Evolutionary conservation across 92 coral and sea anemone species (phyloP).

Genomic region (Pocillopora grandis): DNA sequence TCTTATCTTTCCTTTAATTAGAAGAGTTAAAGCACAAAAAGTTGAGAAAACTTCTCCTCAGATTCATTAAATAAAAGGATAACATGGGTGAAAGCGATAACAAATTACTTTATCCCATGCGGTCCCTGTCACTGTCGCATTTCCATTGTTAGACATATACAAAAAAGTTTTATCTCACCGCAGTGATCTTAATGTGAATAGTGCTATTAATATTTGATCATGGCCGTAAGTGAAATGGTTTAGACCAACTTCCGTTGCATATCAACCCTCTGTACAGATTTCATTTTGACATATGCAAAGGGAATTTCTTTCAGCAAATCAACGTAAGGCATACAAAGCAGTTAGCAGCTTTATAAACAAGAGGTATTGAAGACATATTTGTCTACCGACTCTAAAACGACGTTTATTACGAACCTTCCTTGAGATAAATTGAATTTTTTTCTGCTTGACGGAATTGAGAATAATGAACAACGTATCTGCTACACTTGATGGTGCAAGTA

Average conservation of each 20-base stretch:
- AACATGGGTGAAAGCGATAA: no score
- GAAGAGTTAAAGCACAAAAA: no score
- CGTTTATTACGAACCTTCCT: slow-evolving; percentile 9
- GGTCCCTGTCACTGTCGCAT: neutral
- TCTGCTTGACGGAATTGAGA: slow-evolving; percentile 24
- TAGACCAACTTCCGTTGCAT: neutral
- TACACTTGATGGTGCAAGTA: slow-evolving; percentile 1
- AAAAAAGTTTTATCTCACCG: neutral
- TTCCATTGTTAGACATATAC: neutral
- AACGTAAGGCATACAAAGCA: neutral
- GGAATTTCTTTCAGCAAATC: slow-evolving; percentile 3
- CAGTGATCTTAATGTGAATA: neutral
- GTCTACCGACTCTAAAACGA: neutral
- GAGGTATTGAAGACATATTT: slow-evolving; percentile 15
- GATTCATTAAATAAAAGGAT: no score
- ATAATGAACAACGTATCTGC: neutral
- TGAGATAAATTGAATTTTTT: slow-evolving; percentile 1
- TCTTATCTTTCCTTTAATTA: no score
- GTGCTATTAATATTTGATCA: neutral
- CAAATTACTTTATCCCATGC: no score
- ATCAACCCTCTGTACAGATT: neutral
- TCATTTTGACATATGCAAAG: neutral
- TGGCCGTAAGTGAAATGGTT: neutral
- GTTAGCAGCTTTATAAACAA: neutral
- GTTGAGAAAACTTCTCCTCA: no score